Evolutionary conservation across 2,888 invertebrate species (phyloP), one percentile per base, ranked within the genome.

Genomic region (Acronicta psi): DNA sequence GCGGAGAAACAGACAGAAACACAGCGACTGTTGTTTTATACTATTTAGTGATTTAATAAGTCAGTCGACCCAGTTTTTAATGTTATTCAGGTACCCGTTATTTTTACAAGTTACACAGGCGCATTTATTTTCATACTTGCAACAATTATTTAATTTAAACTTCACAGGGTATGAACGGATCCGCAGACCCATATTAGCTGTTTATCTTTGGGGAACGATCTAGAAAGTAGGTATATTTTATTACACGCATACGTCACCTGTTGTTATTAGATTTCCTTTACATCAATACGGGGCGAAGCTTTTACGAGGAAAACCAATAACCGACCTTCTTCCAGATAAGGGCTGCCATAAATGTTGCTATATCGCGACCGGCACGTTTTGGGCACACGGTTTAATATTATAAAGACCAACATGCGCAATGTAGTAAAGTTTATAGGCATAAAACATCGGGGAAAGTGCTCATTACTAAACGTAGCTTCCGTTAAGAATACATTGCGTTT

Each of bases 241-340:
- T 43, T 47, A 37, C 42, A 43, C 17, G 62, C 64, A 61, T 53
- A 59, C 63, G 55, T 59, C 60, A 56, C 50, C 47, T 52, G 62
- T 62, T 64, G 67, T 84, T 87, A 88, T 88, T 88, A 82, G 73
- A 85, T 88, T 87, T 80, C 76, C 80, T 73, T 65, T 71, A 80
- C 80, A 80, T 82, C 78, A 81, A 80, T 79, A 75, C 61, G 63
- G 75, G 67, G 74, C 57, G 70, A 79, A 68, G 83, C 83, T 84
- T 84, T 80, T 75, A 77, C 76, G 72, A 71, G 65, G 73, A 81
- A 86, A 86, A 83, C 85, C 83, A 86, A 87, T 87, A 87, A 84
- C 65, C 73, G 70, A 72, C 73, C 80, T 79, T 73, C 63, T 60
- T 53, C 52, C 17, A 68, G 67, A 58, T 54, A 60, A 73, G 69